Evolutionary conservation across 2,797 vertebrate species (phyloP).

Genomic region (Megaceryle alcyon): DNA sequence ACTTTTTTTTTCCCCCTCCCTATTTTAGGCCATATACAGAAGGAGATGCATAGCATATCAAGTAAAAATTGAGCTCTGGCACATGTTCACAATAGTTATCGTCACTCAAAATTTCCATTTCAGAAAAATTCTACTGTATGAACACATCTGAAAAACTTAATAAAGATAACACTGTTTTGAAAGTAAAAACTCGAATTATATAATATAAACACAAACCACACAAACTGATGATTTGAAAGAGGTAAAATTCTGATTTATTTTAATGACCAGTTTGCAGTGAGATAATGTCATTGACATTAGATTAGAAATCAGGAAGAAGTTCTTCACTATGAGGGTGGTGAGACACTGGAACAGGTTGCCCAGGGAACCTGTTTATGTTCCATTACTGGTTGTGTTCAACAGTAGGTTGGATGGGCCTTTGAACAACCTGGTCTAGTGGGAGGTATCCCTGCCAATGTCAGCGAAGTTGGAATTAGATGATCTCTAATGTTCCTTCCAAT

Average conservation of each 20-base stretch:
- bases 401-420: too few species aligned
- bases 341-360: too few species aligned
- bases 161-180: neutral
- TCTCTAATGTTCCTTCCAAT: too few species aligned
- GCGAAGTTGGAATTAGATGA: too few species aligned
- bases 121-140: neutral
- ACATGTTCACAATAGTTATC: neutral
- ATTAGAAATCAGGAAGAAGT: too few species aligned
- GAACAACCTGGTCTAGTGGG: too few species aligned
- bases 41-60: accelerated
- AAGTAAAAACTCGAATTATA: neutral
- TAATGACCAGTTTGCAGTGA: neutral
- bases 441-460: too few species aligned
- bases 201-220: neutral
- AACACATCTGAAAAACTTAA: neutral
- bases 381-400: too few species aligned
- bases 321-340: too few species aligned
- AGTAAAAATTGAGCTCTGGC: neutral
- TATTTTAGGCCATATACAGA: neutral
- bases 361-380: too few species aligned
- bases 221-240: neutral
- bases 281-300: neutral
- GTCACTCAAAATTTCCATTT: neutral
- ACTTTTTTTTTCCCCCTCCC: neutral
- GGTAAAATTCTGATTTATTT: neutral